Evolutionary conservation across 2,888 invertebrate genomes (phyloP).

Genomic region (Argyresthia goedartella): DNA sequence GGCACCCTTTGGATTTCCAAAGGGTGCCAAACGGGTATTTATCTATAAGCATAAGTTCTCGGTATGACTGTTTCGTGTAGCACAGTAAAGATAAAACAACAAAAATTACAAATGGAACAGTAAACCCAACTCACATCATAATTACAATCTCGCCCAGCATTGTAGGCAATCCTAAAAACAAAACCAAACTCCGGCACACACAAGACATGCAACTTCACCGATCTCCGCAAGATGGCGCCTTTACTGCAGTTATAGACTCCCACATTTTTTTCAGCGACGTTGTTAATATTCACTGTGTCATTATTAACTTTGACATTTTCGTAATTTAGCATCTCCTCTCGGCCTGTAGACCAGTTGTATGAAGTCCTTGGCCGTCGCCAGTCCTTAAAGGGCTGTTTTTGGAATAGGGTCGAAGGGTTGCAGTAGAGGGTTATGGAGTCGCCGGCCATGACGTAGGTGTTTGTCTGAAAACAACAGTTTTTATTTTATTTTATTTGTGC

Average conservation of each 20-base stretch:
- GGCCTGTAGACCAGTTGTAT: conserved; percentile 22
- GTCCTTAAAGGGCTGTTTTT: neutral
- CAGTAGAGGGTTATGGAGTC: conserved; percentile 13
- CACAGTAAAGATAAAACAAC: too few species aligned
- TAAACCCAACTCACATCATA: neutral
- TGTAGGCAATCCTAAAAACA: neutral
- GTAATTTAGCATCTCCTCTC: conserved; percentile 18
- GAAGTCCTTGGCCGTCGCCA: neutral
- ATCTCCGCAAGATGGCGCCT: conserved; percentile 13
- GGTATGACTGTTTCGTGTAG: too few species aligned
- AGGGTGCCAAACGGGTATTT: too few species aligned
- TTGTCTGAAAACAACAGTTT: conserved; percentile 21
- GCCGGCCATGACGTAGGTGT: conserved; percentile 24
- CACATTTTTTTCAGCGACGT: conserved; percentile 20
- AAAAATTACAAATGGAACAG: too few species aligned
- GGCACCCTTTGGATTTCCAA: too few species aligned
- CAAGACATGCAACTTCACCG: neutral
- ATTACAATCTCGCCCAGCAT: neutral
- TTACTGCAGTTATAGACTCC: conserved; percentile 29
- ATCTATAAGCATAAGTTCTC: too few species aligned
- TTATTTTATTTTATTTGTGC: too few species aligned
- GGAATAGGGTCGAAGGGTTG: too few species aligned
- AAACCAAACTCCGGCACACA: neutral
- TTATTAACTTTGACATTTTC: conserved; percentile 23
- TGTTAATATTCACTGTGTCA: conserved; percentile 16